phyloP scores from a whole-genome alignment of 2,888 invertebrate genomes.

The Andrena praecox region DNA sequence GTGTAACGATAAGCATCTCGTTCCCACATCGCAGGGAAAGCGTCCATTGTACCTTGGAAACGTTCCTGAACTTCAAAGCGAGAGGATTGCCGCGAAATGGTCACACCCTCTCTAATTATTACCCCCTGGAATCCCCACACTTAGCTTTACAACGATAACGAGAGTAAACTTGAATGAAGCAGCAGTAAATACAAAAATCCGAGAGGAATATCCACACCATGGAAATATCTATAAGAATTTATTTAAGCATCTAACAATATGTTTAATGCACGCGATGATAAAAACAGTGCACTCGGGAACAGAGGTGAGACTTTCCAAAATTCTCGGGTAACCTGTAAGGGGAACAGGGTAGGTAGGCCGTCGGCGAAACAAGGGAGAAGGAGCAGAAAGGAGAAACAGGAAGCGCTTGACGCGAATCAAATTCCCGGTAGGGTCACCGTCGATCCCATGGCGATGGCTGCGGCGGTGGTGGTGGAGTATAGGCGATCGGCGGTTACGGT shows the following conservation, averaged over 20 bases:
- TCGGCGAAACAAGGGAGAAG: constrained; percentile 4
- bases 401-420: constrained; percentile 48
- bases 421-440: constrained; percentile 51
- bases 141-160: not conserved
- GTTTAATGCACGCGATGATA: not conserved
- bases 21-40: not conserved
- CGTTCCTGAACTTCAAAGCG: not conserved
- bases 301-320: not conserved
- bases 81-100: not conserved
- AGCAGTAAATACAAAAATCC: no score
- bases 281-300: not conserved
- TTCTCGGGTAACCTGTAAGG: not conserved
- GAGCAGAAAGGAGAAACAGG: constrained; percentile 41
- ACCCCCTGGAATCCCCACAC: not conserved
- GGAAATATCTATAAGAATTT: no score
- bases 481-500: constrained; percentile 78
- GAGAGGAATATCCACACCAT: no score
- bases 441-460: constrained; percentile 43
- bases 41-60: not conserved
- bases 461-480: constrained; percentile 41
- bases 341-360: not conserved
- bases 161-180: not conserved
- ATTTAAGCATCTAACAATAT: no score
- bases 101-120: not conserved
- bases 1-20: not conserved